phyloP scores from a whole-genome alignment of 2,113 vertebrate species.

The Gopherus evgoodei region DNA sequence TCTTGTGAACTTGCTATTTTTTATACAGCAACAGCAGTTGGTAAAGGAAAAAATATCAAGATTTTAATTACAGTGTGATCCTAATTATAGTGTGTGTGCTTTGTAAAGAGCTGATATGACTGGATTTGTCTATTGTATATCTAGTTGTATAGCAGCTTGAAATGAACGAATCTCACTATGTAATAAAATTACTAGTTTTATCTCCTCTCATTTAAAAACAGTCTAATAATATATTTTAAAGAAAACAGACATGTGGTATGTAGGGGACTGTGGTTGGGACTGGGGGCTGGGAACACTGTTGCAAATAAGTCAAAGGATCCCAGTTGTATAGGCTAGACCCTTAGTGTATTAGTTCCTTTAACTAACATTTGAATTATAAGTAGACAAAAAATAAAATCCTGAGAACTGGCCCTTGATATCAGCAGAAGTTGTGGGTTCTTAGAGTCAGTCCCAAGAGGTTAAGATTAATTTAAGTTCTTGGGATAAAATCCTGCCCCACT shows the following conservation, averaged over 20 bases:
- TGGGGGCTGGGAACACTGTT: neutral
- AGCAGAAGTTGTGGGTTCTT: neutral
- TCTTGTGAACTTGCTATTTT: neutral
- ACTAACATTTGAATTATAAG: neutral
- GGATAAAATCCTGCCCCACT: neutral
- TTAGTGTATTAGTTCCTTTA: neutral
- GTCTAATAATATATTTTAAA: neutral
- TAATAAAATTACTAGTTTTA: neutral
- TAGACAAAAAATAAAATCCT: neutral
- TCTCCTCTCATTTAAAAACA: neutral
- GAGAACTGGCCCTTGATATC: rapidly evolving
- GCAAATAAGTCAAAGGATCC: neutral
- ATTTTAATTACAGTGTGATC: neutral
- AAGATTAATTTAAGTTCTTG: neutral
- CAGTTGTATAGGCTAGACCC: neutral
- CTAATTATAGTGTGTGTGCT: neutral
- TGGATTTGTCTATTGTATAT: neutral
- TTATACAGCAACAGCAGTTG: neutral
- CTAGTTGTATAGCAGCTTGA: neutral
- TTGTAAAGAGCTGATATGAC: neutral
- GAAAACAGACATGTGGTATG: neutral
- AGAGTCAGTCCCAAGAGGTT: neutral
- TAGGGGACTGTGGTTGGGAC: rapidly evolving
- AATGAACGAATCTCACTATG: neutral
- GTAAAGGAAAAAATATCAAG: neutral